Evolutionary conservation across 2,888 invertebrate genomes (phyloP), one percentile per base, ranked within the genome.

Genomic region (Chrysomela aeneicollis): DNA sequence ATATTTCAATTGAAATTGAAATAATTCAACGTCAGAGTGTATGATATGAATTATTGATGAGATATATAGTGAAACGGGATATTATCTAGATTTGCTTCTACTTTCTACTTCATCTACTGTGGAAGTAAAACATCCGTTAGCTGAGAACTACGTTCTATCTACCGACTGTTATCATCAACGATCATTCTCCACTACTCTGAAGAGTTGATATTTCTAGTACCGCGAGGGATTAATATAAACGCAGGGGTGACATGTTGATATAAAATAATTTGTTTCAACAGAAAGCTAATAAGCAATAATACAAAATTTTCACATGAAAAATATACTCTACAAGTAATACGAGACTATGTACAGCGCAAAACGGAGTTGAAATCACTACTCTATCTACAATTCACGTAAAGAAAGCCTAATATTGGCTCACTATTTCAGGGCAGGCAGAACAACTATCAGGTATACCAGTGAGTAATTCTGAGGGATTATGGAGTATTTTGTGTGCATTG

Each of bases 231-330:
- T 55, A 15, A 55, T 46, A 46, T 54, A 54, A 22, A 46, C 32
- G 78, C 77, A 78, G 79, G 79, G 79, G 79, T 79, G 79, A 79
- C 79, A 79, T 75, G 71, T 79, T 78, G 78, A 78, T 78, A 74
- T 71, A 72, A 72, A 73, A 65, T 73, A 67, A 65, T 50, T 52
- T 63, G 66, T 61, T 62, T 19, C 59, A 67, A 69, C 55, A 66
- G 63, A 67, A 65, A 62, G 60, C 61, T 64, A 64, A 32, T 22
- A 57, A 46, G 46, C 57, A 57, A 21, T 26, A 65, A 30, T 46
- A 60, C 12, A 42, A 37, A 51, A 62, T 32, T 21, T 51, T 50
- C 42, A 12, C 47, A 55, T 21, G 49, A 18, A 22, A 37, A 54
- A 18, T 35, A 35, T 35, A 30, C 47, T 15, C 32, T 54, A 30